phyloP scores from a whole-genome alignment of 2,888 invertebrate species.

The Campoletis raptor region DNA sequence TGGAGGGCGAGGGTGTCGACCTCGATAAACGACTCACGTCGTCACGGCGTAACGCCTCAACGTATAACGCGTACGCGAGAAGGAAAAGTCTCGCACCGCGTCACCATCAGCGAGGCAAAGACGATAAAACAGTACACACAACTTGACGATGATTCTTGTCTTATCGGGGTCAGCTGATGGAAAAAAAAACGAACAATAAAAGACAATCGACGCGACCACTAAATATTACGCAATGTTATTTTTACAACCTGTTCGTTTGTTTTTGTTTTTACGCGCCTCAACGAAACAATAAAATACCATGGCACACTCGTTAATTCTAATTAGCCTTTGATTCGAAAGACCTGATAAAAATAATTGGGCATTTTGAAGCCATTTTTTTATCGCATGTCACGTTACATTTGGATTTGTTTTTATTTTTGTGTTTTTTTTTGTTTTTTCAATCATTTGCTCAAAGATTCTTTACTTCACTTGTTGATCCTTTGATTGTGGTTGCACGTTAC shows the following conservation, averaged over 20 bases:
- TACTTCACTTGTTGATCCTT: neutral
- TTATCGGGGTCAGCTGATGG: constrained; percentile 70
- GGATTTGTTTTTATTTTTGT: neutral
- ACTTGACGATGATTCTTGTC: constrained; percentile 61
- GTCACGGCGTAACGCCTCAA: constrained; percentile 60
- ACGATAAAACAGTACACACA: constrained; percentile 42
- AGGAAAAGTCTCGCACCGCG: constrained; percentile 32
- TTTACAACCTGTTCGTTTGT: constrained; percentile 48
- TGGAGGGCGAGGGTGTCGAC: constrained; percentile 75
- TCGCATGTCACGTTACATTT: neutral
- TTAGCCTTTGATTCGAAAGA: constrained; percentile 17
- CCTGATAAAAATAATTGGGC: constrained; percentile 18
- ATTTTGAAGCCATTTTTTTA: neutral
- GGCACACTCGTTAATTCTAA: constrained; percentile 48
- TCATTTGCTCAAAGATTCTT: neutral
- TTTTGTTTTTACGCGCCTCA: neutral
- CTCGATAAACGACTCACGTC: constrained; percentile 72
- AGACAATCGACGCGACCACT: constrained; percentile 62
- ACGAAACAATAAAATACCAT: constrained; percentile 43
- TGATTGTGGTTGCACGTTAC: neutral
- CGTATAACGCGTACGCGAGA: neutral
- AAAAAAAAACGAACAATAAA: constrained; percentile 63
- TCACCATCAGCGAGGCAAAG: constrained; percentile 27
- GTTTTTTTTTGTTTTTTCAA: constrained; percentile 6
- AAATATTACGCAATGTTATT: constrained; percentile 68